Percentiles rank a stretch among this genome's conserved stretches.
Evolutionary conservation across 2,113 vertebrate species (phyloP).

Genomic region (Smithornis capensis): DNA sequence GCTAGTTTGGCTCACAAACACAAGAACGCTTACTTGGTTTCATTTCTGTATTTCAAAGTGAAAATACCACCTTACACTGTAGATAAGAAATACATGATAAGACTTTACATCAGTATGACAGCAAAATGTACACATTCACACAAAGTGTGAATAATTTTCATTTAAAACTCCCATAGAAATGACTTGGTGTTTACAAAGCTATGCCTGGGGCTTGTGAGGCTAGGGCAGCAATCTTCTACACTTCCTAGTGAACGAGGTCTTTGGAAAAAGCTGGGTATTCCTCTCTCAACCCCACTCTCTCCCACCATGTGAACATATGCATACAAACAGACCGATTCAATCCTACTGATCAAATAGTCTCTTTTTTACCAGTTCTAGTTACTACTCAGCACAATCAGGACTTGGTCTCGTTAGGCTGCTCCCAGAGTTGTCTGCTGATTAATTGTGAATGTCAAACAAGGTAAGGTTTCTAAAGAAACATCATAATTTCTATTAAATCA

Average conservation of each 20-base stretch:
- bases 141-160: background rate
- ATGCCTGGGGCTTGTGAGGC: background rate
- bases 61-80: background rate
- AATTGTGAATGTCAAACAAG: background rate
- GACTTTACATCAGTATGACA: background rate
- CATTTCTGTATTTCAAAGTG: background rate
- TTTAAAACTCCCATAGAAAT: background rate
- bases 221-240: background rate
- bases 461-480: conserved; percentile 30
- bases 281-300: rapidly evolving
- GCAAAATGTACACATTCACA: rapidly evolving
- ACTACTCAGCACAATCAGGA: background rate
- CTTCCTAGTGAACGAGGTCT: background rate
- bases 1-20: background rate
- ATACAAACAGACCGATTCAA: background rate
- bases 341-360: background rate
- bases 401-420: background rate
- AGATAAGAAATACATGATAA: background rate
- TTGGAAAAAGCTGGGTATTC: background rate
- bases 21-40: background rate
- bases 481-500: background rate
- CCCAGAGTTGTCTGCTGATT: background rate
- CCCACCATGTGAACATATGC: background rate
- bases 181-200: background rate
- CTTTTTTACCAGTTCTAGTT: background rate